phyloP scores from a whole-genome alignment of 2,888 invertebrate species.

The Deroplatys truncata region DNA sequence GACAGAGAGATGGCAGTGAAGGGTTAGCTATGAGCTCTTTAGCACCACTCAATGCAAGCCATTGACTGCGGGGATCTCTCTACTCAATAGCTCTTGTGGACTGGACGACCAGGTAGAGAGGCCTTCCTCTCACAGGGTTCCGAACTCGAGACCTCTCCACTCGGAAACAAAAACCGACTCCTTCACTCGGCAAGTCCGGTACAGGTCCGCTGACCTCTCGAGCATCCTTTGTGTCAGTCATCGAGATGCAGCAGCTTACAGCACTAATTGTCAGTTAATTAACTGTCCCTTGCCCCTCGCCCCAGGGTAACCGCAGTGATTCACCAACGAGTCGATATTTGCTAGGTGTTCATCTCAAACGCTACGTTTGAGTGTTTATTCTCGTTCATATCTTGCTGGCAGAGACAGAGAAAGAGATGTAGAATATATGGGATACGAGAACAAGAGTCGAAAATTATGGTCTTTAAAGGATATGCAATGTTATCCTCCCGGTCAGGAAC shows the following conservation, averaged over 20 bases:
- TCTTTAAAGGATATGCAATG: too few species aligned
- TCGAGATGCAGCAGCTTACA: neutral
- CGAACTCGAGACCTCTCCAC: neutral
- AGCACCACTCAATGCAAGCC: neutral
- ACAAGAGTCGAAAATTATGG: too few species aligned
- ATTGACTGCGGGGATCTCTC: neutral
- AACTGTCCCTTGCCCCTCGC: neutral
- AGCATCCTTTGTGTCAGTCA: neutral
- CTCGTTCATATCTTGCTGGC: too few species aligned
- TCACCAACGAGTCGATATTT: neutral
- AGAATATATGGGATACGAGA: too few species aligned
- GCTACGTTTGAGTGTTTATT: too few species aligned
- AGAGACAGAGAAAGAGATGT: too few species aligned
- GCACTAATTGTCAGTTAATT: neutral
- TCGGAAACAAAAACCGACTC: neutral
- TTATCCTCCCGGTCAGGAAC: too few species aligned
- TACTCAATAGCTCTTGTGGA: neutral
- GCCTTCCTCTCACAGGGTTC: neutral
- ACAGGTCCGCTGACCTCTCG: neutral
- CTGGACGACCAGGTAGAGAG: neutral
- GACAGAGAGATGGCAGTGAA: neutral
- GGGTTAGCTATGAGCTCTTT: neutral
- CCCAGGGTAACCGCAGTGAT: neutral
- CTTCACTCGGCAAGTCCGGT: too few species aligned
- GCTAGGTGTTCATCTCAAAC: too few species aligned